Percentiles rank a stretch among this genome's conserved stretches.
These are phyloP conservation scores for Smittia sp. DNA, from an alignment of 2,888 invertebrate species.

Conservation along the genomic window DNA sequence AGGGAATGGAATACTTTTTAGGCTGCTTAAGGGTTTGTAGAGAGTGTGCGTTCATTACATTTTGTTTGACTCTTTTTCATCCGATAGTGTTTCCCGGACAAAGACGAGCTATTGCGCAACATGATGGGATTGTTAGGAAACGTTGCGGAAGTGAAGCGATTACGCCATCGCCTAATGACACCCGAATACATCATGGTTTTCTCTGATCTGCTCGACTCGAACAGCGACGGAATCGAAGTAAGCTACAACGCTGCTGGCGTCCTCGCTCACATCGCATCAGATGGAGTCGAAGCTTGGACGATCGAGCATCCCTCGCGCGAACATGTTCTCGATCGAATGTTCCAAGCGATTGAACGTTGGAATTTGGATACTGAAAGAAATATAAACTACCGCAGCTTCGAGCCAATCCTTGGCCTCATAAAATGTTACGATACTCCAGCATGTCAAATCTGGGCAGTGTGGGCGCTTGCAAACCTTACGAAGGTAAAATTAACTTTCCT, in stretches of 20 bases:
- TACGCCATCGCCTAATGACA: conserved; percentile 82
- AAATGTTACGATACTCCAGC: conserved; percentile 81
- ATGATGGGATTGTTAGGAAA: conserved; percentile 98
- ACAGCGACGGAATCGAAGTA: conserved; percentile 92
- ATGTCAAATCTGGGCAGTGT: conserved; percentile 95
- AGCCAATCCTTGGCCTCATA: conserved; percentile 85
- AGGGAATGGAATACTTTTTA: conserved; percentile 88
- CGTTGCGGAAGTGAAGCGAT: conserved; percentile 86
- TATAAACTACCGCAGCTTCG: conserved; percentile 95
- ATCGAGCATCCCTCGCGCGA: conserved; percentile 68
- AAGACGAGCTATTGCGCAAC: conserved; percentile 86
- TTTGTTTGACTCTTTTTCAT: neutral
- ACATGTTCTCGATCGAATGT: conserved; percentile 72
- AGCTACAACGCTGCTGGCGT: conserved; percentile 96
- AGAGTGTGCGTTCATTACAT: neutral
- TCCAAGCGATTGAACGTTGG: conserved; percentile 83
- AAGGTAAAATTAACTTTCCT: too few relatives aligned
- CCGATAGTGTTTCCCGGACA: conserved; percentile 75
- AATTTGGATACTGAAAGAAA: conserved; percentile 81
- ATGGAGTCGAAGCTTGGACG: conserved; percentile 81
- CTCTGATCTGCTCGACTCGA: conserved; percentile 77
- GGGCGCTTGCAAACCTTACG: conserved; percentile 96
- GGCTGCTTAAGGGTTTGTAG: conserved; percentile 75
- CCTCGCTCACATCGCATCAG: conserved; percentile 91
- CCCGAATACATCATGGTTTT: conserved; percentile 81